Base-by-base conservation (phyloP, 2,888 invertebrate genomes). In the Pristionchus arcanus region DNA sequence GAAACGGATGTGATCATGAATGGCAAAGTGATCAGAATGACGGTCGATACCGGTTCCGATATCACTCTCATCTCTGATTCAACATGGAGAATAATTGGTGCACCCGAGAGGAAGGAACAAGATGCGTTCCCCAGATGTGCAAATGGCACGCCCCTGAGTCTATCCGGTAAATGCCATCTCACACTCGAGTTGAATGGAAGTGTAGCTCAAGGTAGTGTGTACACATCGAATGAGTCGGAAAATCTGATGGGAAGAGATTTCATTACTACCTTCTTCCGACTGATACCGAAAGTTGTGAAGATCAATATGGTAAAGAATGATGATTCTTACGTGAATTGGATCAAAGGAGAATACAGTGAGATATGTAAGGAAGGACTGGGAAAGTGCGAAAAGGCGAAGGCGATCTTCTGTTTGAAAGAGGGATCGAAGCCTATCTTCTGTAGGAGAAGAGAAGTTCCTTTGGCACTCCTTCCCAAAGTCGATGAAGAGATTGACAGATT, bases 81-180 rank as follows among this genome's bases (percentile, higher is more conserved):
- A n/a, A n/a, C n/a, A 7, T 63, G 63, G 63, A n/a, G n/a, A 21
- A n/a, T 7, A 21, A 63, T 63, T 21, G 63, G 63, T 63, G 63
- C 63, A 25, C 63, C 63, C 63, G 5, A 63, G 63, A 63, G n/a
- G 21, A 63, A 7, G n/a, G 63, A 63, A 21, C 63, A 19, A 7
- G 63, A 63, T 63, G 63, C n/a, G 63, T 63, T 63, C 63, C 63
- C 63, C 25, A 63, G 71, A 71, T 71, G 71, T 71, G 71, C 31
- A 13, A 71, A 71, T 31, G 63, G 63, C 19, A 15, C 63, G 13
- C 19, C 19, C 7, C 71, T 71, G 28, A 31, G 16, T 9, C 16
- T 71, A 16, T 71, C 71, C 5, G 71, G 71, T 3, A 71, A 71
- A 25, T 71, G 71, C 31, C 71, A 71, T 71, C 71, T 71, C 16